These are phyloP conservation scores for Steinernema khuongi DNA, from an alignment of 1,140 invertebrate species.

Conservation along the genomic window DNA sequence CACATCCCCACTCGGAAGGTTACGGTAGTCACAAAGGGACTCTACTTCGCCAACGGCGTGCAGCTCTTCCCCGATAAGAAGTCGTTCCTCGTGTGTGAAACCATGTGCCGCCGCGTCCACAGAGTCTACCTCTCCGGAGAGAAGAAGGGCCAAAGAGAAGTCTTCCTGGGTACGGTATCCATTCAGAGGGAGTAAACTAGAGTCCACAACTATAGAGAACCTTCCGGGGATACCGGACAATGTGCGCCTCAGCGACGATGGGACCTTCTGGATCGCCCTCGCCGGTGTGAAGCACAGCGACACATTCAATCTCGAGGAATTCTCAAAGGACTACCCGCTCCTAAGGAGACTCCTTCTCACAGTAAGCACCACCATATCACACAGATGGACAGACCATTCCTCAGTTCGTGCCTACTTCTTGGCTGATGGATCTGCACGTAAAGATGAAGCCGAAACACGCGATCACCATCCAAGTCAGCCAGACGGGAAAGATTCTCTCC, in stretches of 20 bases:
- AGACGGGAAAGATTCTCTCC: neutral
- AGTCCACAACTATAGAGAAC: no score
- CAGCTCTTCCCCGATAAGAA: constrained; percentile 55
- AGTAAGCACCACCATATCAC: neutral
- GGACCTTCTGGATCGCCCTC: constrained; percentile 46
- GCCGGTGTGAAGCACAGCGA: neutral
- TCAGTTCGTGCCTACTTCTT: neutral
- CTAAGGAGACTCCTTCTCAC: neutral
- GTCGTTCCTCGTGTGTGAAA: constrained; percentile 58
- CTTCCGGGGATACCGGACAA: constrained; percentile 61
- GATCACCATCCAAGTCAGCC: neutral
- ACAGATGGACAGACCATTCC: neutral
- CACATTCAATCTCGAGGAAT: neutral
- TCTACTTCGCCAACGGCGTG: constrained; percentile 60
- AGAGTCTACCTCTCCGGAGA: constrained; percentile 33
- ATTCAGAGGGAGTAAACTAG: no score
- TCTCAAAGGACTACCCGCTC: neutral
- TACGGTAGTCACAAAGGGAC: constrained; percentile 43
- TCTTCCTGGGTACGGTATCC: constrained; percentile 19
- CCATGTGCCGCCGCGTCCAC: constrained; percentile 52
- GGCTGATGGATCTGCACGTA: neutral
- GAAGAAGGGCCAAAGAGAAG: neutral
- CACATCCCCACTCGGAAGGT: constrained; percentile 45
- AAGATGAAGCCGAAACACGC: neutral
- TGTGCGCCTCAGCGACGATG: constrained; percentile 57